Base-by-base conservation (phyloP, 2,113 vertebrate genomes). In the Pseudolaguvia tuberculata region DNA sequence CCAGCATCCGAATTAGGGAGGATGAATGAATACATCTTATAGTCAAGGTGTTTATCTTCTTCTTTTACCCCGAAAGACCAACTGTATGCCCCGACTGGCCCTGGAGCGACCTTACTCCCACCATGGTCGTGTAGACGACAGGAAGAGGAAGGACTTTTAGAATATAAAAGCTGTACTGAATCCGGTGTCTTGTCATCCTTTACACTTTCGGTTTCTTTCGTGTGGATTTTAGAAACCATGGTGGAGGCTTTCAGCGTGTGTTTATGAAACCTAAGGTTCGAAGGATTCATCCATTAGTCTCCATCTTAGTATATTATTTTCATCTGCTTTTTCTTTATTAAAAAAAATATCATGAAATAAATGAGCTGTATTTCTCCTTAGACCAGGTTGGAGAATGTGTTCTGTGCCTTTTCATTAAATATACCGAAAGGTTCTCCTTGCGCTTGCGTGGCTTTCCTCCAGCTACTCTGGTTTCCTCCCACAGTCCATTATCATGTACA, bases 311-410 rank as follows among this genome's bases (percentile, higher is more conserved):
- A 35, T 23, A 3, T 55, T 4, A 23, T 63, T 6, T 25, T 55
- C 53, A 6, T 53, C 48, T 74, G 31, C n/a, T 74, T 35, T 74
- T 2, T 74, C 51, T 45, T 74, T 58, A 52, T 48, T 29, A 53
- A 4, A 31, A 39, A 55, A 45, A n/a, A n/a, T n/a, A n/a, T n/a
- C n/a, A 21, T 63, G 35, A 48, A 18, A 31, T 53, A n/a, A 11
- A 53, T 48, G 17, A 20, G 18, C 10, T 58, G 53, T 68, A 35
- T 47, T 76, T 17, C 51, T 52, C 55, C 18, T 58, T 21, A 58
- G 20, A 31, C 25, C 20, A 27, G n/a, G 62, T 25, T 75, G 23
- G 52, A 29, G 52, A 17, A 75, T 7, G 12, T 47, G 35, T 50
- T 20, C 52, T 31, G 52, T 56, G 23, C 25, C 13, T 23, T 21